Evolutionary conservation across 1,140 invertebrate species (phyloP), one percentile per base, ranked within the genome.

Genomic region (Anthonomus grandis): DNA sequence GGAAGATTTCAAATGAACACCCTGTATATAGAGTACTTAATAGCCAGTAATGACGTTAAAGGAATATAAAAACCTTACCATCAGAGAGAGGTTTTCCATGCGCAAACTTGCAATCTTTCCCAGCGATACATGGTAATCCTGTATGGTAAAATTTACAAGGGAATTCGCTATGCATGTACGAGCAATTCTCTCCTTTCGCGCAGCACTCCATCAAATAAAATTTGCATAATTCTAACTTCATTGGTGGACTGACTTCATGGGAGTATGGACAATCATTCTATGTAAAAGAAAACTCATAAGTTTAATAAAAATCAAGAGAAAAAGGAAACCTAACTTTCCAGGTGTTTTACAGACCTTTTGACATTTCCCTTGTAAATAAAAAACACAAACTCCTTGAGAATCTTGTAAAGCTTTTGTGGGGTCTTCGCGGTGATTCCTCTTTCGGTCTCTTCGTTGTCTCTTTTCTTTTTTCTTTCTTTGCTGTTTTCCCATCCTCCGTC

Each of bases 101-200:
- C 31, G 91, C 93, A 74, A 97, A 98, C 75, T 95, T 93, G 77
- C 95, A 98, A 50, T 86, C 86, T 18, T 91, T 87, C 12, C 81
- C 85, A 15, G 81, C 75, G 60, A 81, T 82, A 74, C 95, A 97
- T 41, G 88, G 86, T 63, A 91, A 81, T 63, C 93, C 93, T 38
- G 92, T 91, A 69, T 98, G 95, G 70, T 88, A 97, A 78, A 91
- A 97, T 80, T 97, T 97, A 76, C 95, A 98, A 25, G 95, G 95
- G 73, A 96, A 98, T 72, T 97, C 94, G 64, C 89, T 86, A 79
- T 98, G 95, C 87, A 98, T 91, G 70, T 95, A 98, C 2, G 93
- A 78, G 78, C 95, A 98, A 74, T 94, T 93, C 60, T 95, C 92
- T 60, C 90, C 85, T 79, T 97, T 97, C 6, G 90, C 90, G 77